Evolutionary conservation across 2,797 vertebrate species (phyloP).

Genomic region (Gastrophryne carolinensis): DNA sequence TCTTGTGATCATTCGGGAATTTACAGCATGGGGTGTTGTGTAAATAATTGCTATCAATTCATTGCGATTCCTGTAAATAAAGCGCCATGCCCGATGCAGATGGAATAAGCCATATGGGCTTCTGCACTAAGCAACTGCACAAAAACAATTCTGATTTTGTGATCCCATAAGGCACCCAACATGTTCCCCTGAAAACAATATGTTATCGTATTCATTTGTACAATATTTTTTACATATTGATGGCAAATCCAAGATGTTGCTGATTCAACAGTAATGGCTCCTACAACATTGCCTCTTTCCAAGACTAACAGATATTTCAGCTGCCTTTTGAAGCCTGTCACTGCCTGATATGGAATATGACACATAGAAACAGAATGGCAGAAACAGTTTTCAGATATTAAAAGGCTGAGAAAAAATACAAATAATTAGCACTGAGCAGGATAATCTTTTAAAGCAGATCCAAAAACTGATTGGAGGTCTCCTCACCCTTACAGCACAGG

Average conservation of each 20-base stretch:
- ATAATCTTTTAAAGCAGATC: too few relatives aligned
- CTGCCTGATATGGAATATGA: too few relatives aligned
- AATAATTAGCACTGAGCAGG: too few relatives aligned
- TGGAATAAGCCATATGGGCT: conserved; percentile 24
- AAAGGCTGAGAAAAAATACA: too few relatives aligned
- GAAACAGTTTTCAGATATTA: too few relatives aligned
- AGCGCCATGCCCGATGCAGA: conserved; percentile 1
- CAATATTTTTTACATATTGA: conserved; percentile 1
- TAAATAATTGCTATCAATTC: conserved; percentile 30
- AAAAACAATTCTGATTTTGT: conserved; percentile 16
- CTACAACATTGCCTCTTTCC: background rate
- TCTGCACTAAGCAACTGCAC: conserved; percentile 20
- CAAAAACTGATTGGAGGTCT: too few relatives aligned
- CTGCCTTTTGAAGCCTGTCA: conserved; percentile 11
- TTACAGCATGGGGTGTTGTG: conserved; percentile 14
- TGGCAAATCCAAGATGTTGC: conserved; percentile 12
- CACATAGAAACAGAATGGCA: too few relatives aligned
- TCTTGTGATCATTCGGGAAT: conserved; percentile 24
- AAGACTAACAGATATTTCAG: background rate
- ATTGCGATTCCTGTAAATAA: conserved; percentile 33
- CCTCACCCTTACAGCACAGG: too few relatives aligned
- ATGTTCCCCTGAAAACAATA: conserved; percentile 36
- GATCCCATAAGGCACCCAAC: conserved; percentile 32
- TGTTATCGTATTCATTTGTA: conserved; percentile 32
- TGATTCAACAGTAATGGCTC: background rate